Evolutionary conservation across 2,888 invertebrate species (phyloP), one percentile per base, ranked within the genome.

Genomic region (Cosmopolites sordidus): DNA sequence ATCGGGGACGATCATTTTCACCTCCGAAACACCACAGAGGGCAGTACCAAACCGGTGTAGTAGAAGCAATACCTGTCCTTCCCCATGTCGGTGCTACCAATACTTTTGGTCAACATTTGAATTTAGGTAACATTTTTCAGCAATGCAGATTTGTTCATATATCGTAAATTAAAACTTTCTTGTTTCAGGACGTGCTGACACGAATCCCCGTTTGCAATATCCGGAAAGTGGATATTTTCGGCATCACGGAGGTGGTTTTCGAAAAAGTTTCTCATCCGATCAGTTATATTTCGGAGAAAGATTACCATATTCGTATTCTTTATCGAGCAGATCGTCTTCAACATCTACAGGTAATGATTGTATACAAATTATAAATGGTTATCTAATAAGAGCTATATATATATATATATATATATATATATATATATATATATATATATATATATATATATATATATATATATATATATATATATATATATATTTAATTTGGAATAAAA

Each of bases 181-280:
- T 12, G 9, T 22, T 22, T 8, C 16, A 54, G 54, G 16, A 15
- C 29, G 15, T 43, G 14, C 44, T 8, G 48, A 53, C 22, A 16
- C 42, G 9, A 16, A 29, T 16, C 38, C 45, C 6, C 49, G 46
- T 1, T 37, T 48, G n/a, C 47, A 45, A n/a, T 47, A 47, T 38
- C 38, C 50, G 12, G 50, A 44, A 22, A 9, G 14, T 16, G 29
- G 43, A 14, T 4, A 37, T n/a, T 27, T 45, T 40, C 30, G 51
- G 9, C 45, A 43, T 14, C 44, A 30, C 30, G 50, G 52, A 1
- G 47, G 56, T 1, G 29, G 39, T 12, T 68, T 72, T 46, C 62
- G 66, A 15, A 73, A 73, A 55, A 73, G 73, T 56, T 70, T 69
- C 52, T 73, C 73, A 9, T 69, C 72, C 1, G 73, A 73, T 52